Conservation (phyloP, 1,140 invertebrate species). For the Prorops nasuta region DNA sequence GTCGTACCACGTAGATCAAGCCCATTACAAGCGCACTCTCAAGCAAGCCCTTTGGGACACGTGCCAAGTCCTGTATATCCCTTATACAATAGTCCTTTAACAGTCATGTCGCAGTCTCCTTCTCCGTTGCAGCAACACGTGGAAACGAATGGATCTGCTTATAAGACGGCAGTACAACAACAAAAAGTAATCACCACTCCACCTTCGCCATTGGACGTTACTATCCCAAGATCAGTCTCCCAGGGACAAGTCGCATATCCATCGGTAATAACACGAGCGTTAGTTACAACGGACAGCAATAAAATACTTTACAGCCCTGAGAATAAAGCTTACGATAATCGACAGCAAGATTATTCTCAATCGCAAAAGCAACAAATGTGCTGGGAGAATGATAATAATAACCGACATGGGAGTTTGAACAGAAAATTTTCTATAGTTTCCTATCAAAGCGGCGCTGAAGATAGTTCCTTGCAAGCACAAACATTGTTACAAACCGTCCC, state of each 20-base stretch:
- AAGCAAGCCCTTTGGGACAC: slow-evolving; percentile 65
- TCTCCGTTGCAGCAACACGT: slow-evolving; percentile 61
- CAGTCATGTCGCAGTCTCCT: slow-evolving; percentile 69
- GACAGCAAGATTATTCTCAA: slow-evolving; percentile 45
- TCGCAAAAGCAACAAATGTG: slow-evolving; percentile 43
- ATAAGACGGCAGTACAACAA: slow-evolving; percentile 54
- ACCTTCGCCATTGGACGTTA: slow-evolving; percentile 68
- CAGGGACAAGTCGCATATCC: slow-evolving; percentile 68
- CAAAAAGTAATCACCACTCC: slow-evolving; percentile 67
- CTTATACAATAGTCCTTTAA: slow-evolving; percentile 76
- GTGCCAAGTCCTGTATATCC: slow-evolving; percentile 74
- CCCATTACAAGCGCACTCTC: slow-evolving; percentile 67
- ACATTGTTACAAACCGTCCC: slow-evolving; percentile 44
- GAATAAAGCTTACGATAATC: slow-evolving; percentile 61
- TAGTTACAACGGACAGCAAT: slow-evolving; percentile 60
- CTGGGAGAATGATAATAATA: slow-evolving; percentile 45
- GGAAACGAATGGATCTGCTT: slow-evolving; percentile 49
- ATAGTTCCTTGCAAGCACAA: slow-evolving; percentile 20
- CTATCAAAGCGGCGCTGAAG: slow-evolving; percentile 18
- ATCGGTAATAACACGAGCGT: slow-evolving; percentile 69
- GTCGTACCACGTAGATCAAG: slow-evolving; percentile 67
- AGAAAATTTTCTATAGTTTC: slow-evolving; percentile 36
- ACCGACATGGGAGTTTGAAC: slow-evolving; percentile 27
- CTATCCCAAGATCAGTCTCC: slow-evolving; percentile 63
- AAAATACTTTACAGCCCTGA: slow-evolving; percentile 61